phyloP scores from a whole-genome alignment of 2,888 invertebrate genomes.

The Aporophyla lueneburgensis region DNA sequence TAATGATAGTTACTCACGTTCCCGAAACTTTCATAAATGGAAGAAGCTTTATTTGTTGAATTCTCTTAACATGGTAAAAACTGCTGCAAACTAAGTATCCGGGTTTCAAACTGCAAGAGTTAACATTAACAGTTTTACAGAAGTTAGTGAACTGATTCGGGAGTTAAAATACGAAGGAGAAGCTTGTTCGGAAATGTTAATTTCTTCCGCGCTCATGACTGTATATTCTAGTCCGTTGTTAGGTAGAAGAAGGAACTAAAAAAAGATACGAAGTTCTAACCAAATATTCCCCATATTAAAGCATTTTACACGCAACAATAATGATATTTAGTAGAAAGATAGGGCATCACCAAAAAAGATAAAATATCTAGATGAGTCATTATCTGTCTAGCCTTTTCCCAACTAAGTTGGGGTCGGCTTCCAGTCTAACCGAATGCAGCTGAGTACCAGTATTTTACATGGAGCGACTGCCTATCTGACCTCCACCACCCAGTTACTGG shows the following conservation, averaged over 20 bases:
- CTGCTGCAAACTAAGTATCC: background rate
- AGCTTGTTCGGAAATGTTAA: background rate
- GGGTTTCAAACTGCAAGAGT: background rate
- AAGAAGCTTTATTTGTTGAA: background rate
- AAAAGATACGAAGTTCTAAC: background rate
- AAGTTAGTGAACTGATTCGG: conserved; percentile 21
- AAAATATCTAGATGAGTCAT: background rate
- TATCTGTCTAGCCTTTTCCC: too few species aligned
- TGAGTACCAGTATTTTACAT: too few species aligned
- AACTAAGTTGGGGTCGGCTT: too few species aligned
- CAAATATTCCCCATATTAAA: too few species aligned
- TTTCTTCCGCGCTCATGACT: background rate
- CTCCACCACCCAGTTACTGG: too few species aligned
- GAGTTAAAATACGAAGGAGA: conserved; percentile 20
- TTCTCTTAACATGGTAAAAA: background rate
- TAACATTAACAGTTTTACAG: conserved; percentile 3
- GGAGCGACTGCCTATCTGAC: too few species aligned
- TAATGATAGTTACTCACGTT: background rate
- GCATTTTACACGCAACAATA: too few species aligned
- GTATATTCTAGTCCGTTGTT: background rate
- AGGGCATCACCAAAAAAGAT: background rate
- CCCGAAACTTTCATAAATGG: background rate
- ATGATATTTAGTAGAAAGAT: background rate
- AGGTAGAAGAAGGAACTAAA: background rate
- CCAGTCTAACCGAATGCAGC: too few species aligned